phyloP scores from a whole-genome alignment of 2,113 vertebrate genomes.

The Xiphophorus hellerii region DNA sequence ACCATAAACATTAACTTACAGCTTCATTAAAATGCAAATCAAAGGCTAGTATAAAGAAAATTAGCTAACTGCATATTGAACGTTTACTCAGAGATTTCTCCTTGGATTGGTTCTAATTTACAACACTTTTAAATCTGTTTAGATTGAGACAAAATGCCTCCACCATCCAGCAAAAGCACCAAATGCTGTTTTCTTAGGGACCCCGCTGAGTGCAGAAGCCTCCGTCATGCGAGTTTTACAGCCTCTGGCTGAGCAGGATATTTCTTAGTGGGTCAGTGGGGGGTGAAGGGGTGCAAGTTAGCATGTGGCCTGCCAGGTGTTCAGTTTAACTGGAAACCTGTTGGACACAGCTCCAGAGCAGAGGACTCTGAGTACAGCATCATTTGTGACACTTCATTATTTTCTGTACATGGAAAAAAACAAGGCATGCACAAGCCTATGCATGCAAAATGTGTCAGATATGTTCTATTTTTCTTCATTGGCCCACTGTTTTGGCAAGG shows the following conservation, averaged over 20 bases:
- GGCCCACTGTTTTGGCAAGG: conserved; percentile 63
- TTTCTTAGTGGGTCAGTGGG: conserved; percentile 68
- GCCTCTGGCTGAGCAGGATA: conserved; percentile 77
- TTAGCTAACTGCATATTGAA: not conserved
- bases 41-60: not conserved
- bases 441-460: conserved; percentile 25
- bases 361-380: conserved; percentile 19
- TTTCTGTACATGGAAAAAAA: not conserved
- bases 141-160: conserved; percentile 68
- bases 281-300: conserved; percentile 63
- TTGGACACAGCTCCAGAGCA: conserved; percentile 37
- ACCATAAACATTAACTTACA: not conserved
- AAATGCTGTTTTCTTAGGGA: conserved; percentile 74
- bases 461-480: conserved; percentile 62
- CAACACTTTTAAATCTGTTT: conserved; percentile 50
- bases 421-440: conserved; percentile 12
- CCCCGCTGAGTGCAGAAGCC: conserved; percentile 71
- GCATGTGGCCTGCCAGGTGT: conserved; percentile 67
- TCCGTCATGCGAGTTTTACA: conserved; percentile 67
- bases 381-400: conserved; percentile 17
- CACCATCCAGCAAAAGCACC: conserved; percentile 53
- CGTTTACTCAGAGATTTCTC: conserved; percentile 37
- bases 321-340: conserved; percentile 52
- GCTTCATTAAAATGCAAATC: not conserved
- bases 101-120: conserved; percentile 29